These are phyloP conservation scores for Scolopax rusticola DNA, from an alignment of 2,797 vertebrate species.

Conservation along the genomic window DNA sequence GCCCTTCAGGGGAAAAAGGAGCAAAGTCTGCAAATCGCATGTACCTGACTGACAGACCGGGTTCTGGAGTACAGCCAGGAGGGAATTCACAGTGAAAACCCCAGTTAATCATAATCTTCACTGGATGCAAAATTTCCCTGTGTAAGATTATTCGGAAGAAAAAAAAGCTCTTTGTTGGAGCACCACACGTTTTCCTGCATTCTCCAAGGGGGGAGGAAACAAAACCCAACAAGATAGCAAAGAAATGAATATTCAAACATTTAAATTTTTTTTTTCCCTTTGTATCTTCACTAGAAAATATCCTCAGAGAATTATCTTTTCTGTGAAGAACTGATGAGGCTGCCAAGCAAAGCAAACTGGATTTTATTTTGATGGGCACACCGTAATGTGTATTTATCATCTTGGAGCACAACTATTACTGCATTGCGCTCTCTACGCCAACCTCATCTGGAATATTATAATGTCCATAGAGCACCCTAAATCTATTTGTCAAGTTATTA, in stretches of 20 bases:
- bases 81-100: neutral
- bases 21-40: neutral
- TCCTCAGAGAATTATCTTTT: constrained; percentile 15
- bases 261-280: neutral
- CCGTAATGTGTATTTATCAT: neutral
- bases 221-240: neutral
- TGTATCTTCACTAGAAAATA: neutral
- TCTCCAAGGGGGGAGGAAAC: neutral
- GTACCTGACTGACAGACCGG: neutral
- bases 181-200: neutral
- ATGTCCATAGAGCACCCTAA: neutral
- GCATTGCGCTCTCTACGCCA: neutral
- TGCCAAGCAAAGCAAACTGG: constrained; percentile 28
- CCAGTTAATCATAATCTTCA: neutral
- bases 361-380: constrained; percentile 11
- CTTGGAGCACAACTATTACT: neutral
- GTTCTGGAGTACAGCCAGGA: neutral
- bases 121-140: neutral
- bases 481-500: neutral
- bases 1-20: neutral
- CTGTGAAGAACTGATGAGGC: neutral
- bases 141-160: neutral
- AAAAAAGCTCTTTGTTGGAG: constrained; percentile 11
- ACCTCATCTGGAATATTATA: neutral
- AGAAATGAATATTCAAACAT: constrained; percentile 23